Conservation (phyloP, 2,113 vertebrate genomes). For the Rhea americana region DNA sequence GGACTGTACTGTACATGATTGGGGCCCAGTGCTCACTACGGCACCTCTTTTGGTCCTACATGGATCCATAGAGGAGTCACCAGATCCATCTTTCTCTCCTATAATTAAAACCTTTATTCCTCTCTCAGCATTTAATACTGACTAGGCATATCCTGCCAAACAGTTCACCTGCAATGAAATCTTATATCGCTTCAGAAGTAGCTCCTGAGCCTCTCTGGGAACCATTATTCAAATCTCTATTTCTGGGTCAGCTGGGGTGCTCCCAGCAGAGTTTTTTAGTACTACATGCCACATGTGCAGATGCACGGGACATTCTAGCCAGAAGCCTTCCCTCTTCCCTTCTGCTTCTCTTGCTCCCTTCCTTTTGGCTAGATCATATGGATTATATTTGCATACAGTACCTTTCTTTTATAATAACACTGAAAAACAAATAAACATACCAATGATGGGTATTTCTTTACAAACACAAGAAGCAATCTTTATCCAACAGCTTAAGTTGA, state of each 20-base stretch:
- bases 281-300: not conserved
- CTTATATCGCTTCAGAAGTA: not conserved
- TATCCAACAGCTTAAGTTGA: not conserved
- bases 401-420: not conserved
- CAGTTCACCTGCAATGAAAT: not conserved
- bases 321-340: not conserved
- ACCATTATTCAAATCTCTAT: not conserved
- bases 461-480: not conserved
- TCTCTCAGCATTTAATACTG: not conserved
- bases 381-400: not conserved
- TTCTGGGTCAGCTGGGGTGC: not conserved
- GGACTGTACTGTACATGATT: rapidly evolving
- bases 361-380: not conserved
- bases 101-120: not conserved
- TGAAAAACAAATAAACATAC: not conserved
- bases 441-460: not conserved
- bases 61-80: not conserved
- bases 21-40: not conserved
- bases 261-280: not conserved
- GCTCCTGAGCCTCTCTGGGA: not conserved
- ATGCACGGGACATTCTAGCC: not conserved
- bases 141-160: not conserved
- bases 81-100: not conserved
- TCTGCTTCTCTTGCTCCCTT: not conserved
- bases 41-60: rapidly evolving